These are phyloP conservation scores for Notarius lentiginosus DNA, from an alignment of 2,113 vertebrate species.

Conservation along the genomic window DNA sequence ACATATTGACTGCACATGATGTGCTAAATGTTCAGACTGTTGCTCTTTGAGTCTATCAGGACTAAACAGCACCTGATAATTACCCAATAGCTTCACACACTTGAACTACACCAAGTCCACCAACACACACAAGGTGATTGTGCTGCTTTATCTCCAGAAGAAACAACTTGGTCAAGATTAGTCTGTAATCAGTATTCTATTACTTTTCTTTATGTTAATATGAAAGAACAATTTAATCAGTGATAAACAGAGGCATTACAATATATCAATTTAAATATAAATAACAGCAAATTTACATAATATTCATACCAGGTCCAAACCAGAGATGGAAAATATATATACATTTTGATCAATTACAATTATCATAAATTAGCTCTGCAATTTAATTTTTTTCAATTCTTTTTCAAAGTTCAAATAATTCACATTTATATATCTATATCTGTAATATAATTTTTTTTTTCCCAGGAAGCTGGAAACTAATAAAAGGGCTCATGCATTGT, in stretches of 20 bases:
- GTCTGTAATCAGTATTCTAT: neutral
- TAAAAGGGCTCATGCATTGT: neutral
- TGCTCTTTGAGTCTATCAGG: neutral
- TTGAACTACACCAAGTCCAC: neutral
- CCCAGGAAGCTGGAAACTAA: neutral
- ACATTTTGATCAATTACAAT: neutral
- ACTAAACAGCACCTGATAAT: slow-evolving; percentile 35
- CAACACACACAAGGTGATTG: neutral
- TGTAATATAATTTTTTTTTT: too few species aligned
- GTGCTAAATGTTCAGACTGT: slow-evolving; percentile 27
- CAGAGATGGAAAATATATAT: neutral
- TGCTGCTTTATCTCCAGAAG: neutral
- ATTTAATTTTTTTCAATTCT: neutral
- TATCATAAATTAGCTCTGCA: neutral
- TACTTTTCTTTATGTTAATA: neutral
- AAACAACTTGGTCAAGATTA: neutral
- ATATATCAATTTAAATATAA: neutral
- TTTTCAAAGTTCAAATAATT: neutral
- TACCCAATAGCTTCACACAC: slow-evolving; percentile 23
- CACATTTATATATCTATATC: neutral
- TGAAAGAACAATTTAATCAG: neutral
- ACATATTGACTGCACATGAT: slow-evolving; percentile 32
- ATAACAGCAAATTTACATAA: neutral
- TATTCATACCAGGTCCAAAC: neutral
- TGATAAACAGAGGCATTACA: neutral